These are phyloP conservation scores for Nymphalis polychloros DNA, from an alignment of 2,888 invertebrate species.

Conservation along the genomic window DNA sequence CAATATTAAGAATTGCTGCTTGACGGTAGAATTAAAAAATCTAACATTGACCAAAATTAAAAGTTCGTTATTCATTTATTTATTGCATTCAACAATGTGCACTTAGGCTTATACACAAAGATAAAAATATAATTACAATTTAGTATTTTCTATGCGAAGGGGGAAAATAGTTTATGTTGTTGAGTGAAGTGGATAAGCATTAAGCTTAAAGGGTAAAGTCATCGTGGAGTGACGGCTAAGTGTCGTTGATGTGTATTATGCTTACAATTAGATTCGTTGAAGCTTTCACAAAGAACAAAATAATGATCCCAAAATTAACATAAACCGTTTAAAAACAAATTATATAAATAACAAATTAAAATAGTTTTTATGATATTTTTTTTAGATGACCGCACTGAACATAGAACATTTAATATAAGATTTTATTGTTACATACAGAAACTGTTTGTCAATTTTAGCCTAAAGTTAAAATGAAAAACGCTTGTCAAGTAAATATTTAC, in stretches of 20 bases:
- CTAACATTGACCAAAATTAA: no score
- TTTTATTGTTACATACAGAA: no score
- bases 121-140: not conserved
- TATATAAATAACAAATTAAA: not conserved
- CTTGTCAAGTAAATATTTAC: no score
- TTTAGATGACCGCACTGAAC: no score
- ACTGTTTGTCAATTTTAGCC: no score
- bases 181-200: conserved; percentile 8
- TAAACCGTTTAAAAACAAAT: not conserved
- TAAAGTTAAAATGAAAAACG: no score
- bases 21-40: no score
- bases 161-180: conserved; percentile 7
- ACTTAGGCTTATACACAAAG: not conserved
- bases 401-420: no score
- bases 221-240: not conserved
- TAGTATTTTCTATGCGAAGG: not conserved
- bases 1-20: no score
- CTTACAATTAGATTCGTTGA: conserved; percentile 2
- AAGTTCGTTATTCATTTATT: no score
- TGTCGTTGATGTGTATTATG: not conserved
- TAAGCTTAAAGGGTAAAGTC: conserved; percentile 7
- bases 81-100: not conserved
- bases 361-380: no score
- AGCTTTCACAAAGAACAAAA: not conserved
- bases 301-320: no score